Evolutionary conservation across 1,140 invertebrate species (phyloP).

Genomic region (Cecropterus lyciades): DNA sequence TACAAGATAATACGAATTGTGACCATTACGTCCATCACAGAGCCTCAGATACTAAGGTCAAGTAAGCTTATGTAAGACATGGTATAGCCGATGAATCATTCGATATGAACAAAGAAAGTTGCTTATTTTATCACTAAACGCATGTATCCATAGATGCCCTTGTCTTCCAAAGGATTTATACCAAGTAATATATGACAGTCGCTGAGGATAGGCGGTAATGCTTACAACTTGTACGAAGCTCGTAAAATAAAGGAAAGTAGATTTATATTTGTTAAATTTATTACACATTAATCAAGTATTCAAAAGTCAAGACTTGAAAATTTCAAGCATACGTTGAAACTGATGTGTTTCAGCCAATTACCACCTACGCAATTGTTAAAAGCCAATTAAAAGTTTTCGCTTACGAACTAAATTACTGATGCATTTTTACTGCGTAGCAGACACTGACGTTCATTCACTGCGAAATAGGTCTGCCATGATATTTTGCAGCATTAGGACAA

Average conservation of each 20-base stretch:
- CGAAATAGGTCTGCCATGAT: conserved; percentile 5
- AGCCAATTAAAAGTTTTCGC: conserved; percentile 43
- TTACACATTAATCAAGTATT: no score
- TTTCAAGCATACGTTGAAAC: conserved; percentile 12
- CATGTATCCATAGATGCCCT: conserved; percentile 32
- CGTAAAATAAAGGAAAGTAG: no score
- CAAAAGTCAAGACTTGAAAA: conserved; percentile 3
- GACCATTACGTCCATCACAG: conserved; percentile 15
- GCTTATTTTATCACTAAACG: conserved; percentile 38
- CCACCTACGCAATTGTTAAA: conserved; percentile 35
- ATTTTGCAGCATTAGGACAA: background rate
- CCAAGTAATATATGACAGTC: background rate
- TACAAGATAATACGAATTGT: conserved; percentile 9
- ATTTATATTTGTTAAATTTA: no score
- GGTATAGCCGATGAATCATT: conserved; percentile 2
- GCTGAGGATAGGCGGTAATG: background rate
- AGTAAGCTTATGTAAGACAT: conserved; percentile 5
- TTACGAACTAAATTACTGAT: conserved; percentile 39
- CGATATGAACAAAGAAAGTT: conserved; percentile 36
- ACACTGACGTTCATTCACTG: conserved; percentile 2
- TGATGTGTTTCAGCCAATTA: conserved; percentile 37
- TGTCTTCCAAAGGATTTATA: conserved; percentile 16
- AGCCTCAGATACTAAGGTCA: background rate
- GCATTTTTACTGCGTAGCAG: conserved; percentile 28
- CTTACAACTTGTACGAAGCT: no score